Evolutionary conservation across 1,140 invertebrate species (phyloP).

Genomic region (Harpegnathos saltator): DNA sequence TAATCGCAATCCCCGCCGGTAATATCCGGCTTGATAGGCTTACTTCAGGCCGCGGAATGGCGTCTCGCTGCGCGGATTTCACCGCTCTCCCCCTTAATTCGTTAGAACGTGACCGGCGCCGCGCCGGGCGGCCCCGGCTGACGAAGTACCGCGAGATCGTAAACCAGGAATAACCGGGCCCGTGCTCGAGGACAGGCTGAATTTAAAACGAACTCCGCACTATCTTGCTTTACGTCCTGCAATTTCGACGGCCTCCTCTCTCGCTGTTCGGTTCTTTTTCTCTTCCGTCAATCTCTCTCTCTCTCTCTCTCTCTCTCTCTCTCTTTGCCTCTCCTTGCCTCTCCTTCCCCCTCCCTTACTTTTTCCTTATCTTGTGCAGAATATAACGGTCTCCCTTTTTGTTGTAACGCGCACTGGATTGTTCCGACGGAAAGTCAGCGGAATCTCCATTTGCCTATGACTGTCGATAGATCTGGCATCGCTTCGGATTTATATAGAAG

Average conservation of each 20-base stretch:
- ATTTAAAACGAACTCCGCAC: constrained; percentile 14
- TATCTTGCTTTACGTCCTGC: constrained; percentile 1
- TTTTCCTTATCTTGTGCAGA: background rate
- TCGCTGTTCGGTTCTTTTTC: background rate
- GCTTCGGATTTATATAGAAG: constrained; percentile 34
- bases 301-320: background rate
- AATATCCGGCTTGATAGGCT: constrained; percentile 52
- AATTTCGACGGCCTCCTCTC: constrained; percentile 6
- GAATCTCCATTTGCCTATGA: constrained; percentile 20
- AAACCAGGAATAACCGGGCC: constrained; percentile 29
- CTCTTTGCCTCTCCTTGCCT: too few relatives aligned
- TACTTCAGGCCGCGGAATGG: constrained; percentile 8
- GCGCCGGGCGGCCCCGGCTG: background rate
- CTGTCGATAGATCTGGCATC: constrained; percentile 5
- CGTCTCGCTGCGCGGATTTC: constrained; percentile 40
- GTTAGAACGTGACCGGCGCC: constrained; percentile 22
- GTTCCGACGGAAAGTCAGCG: constrained; percentile 24
- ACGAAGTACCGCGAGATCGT: constrained; percentile 36
- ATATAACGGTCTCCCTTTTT: background rate
- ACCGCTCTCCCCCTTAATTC: constrained; percentile 54
- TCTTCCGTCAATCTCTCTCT: background rate
- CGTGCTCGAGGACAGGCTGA: background rate
- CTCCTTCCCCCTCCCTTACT: too few relatives aligned
- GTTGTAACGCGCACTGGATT: constrained; percentile 22
- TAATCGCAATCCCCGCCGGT: constrained; percentile 57